These are phyloP conservation scores for Takifugu flavidus DNA, from an alignment of 2,113 vertebrate species.

Conservation along the genomic window DNA sequence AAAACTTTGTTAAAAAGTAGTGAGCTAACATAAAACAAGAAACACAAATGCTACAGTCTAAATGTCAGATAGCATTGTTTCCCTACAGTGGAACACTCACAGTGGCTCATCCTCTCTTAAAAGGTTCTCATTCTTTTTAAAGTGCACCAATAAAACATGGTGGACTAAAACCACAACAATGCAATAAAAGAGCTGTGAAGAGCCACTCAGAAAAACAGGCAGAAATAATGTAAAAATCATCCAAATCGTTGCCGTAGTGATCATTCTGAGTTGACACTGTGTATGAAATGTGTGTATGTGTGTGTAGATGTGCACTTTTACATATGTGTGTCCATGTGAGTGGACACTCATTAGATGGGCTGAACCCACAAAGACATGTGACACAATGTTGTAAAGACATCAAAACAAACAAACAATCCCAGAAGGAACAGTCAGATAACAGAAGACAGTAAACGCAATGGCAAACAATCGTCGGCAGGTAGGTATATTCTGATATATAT, in stretches of 20 bases:
- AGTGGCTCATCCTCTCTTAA: slow-evolving; percentile 8
- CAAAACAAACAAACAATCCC: slow-evolving; percentile 36
- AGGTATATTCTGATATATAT: slow-evolving; percentile 18
- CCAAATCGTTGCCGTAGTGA: too few species aligned
- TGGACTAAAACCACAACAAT: slow-evolving; percentile 11
- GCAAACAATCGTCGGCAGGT: slow-evolving; percentile 44
- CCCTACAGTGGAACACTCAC: slow-evolving; percentile 11
- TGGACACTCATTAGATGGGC: slow-evolving; percentile 76
- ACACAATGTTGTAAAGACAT: slow-evolving; percentile 64
- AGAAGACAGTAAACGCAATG: slow-evolving; percentile 68
- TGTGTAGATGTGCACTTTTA: slow-evolving; percentile 30
- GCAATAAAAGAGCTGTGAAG: slow-evolving; percentile 30
- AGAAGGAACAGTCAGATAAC: slow-evolving; percentile 45
- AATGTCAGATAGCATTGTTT: slow-evolving; percentile 42
- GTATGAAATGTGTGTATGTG: slow-evolving; percentile 44
- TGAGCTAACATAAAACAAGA: slow-evolving; percentile 66
- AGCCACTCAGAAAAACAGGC: slow-evolving; percentile 12
- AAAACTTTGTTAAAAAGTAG: slow-evolving; percentile 35
- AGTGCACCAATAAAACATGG: neutral
- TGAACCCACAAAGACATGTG: slow-evolving; percentile 80
- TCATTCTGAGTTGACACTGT: slow-evolving; percentile 44
- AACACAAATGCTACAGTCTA: slow-evolving; percentile 78
- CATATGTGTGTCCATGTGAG: slow-evolving; percentile 46
- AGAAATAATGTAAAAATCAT: slow-evolving; percentile 25
- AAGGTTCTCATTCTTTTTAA: slow-evolving; percentile 15